A percentile compares a stretch with the other conserved stretches of the same genome.
These are phyloP conservation scores for Corythornis madagascariensis DNA, from an alignment of 2,113 vertebrate genomes.

Conservation along the genomic window DNA sequence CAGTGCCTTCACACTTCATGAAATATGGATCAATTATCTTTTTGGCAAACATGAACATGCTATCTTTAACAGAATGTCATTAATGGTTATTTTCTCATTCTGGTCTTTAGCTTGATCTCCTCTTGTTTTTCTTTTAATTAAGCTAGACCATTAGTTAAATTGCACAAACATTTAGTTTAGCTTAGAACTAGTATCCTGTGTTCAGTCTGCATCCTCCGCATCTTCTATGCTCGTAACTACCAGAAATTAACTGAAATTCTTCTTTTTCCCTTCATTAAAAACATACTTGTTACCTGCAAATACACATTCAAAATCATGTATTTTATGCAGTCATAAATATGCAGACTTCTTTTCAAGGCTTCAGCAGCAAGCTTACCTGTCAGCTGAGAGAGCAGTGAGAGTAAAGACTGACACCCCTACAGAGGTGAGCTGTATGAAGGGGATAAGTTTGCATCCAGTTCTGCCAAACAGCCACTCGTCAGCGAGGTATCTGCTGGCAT, in stretches of 20 bases:
- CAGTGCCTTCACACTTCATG: neutral
- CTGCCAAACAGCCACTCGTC: slow-evolving; percentile 95
- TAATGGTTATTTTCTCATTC: neutral
- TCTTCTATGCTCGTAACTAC: neutral
- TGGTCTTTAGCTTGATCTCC: neutral
- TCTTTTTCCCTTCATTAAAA: neutral
- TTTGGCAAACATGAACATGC: neutral
- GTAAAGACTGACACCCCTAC: slow-evolving; percentile 98
- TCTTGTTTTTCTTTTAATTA: neutral
- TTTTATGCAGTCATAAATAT: neutral
- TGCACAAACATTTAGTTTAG: neutral
- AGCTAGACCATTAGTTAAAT: neutral
- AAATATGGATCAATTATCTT: slow-evolving; percentile 11
- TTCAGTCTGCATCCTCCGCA: neutral
- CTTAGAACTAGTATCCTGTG: neutral
- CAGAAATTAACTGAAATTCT: neutral
- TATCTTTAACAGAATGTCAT: neutral
- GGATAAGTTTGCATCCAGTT: slow-evolving; percentile 93
- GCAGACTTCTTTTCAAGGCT: neutral
- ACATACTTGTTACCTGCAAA: neutral
- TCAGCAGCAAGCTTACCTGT: slow-evolving; percentile 83
- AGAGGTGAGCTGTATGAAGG: slow-evolving; percentile 96
- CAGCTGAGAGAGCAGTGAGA: slow-evolving; percentile 93
- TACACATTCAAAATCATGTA: neutral
- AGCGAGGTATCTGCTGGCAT: slow-evolving; percentile 92